phyloP scores from a whole-genome alignment of 2,797 vertebrate genomes.

The Eulemur albifrons region DNA sequence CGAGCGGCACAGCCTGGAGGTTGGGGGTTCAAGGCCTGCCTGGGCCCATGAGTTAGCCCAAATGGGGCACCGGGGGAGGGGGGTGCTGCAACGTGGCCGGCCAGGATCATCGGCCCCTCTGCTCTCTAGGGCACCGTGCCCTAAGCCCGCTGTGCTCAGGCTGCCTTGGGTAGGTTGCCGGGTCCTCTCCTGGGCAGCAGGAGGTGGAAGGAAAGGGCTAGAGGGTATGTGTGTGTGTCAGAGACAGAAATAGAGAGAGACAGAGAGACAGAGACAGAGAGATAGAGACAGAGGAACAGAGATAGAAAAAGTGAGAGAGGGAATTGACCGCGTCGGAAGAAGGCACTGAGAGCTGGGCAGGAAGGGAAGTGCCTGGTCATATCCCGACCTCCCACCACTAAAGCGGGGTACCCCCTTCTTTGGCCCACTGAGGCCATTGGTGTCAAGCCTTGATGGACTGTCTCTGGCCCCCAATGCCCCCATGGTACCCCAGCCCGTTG shows the following conservation, averaged over 20 bases:
- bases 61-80: too few relatives aligned
- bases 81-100: not conserved
- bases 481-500: not conserved
- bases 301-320: not conserved
- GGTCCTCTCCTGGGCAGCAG: not conserved
- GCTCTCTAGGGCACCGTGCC: not conserved
- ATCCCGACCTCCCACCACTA: accelerated
- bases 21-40: accelerated
- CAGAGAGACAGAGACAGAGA: not conserved
- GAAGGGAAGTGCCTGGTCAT: accelerated
- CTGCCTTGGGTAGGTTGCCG: not conserved
- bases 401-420: not conserved
- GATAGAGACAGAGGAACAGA: not conserved
- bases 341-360: not conserved
- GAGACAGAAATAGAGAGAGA: accelerated
- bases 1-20: too few relatives aligned
- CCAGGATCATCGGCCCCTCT: not conserved
- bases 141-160: not conserved
- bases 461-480: accelerated
- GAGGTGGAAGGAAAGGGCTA: not conserved
- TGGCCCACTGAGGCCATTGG: accelerated
- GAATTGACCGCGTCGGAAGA: accelerated
- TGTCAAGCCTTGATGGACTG: not conserved
- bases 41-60: accelerated
- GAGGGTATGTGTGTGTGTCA: not conserved